Evolutionary conservation across 64 coral and sea anemone genomes (phyloP), one percentile per base, ranked within the genome.

Genomic region (Stichodactyla mertensii): DNA sequence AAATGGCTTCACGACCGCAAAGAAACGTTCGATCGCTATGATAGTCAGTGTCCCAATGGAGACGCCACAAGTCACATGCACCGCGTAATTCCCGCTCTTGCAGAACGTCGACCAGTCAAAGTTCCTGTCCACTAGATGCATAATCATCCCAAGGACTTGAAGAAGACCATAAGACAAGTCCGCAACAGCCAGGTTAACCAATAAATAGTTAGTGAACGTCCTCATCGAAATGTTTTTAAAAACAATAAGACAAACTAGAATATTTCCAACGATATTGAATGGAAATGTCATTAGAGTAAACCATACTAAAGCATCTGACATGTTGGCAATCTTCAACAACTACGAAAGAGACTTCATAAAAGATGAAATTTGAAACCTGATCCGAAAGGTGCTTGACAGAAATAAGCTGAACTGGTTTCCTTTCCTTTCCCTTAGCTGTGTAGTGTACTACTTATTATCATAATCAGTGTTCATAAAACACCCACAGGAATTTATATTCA

Each of bases 251-350:
- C 89, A 91, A 6, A 91, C 89, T 56, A 91, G 20, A 16, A 62
- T 61, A 81, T 91, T 91, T 9, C 89, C 89, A 16, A 54, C 15
- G 26, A 91, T 86, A 82, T 80, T 91, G 45, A 91, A 66, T 4
- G 83, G 83, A 16, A n/a, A 24, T 16, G 52, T 85, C 31, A 61
- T 15, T 10, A 85, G 8, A 26, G 16, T n/a, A 18, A 60, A 55
- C 78, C 36, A 81, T 4, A 81, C n/a, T 20, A 54, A 81, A 19
- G 13, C 4, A 5, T 23, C 27, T 74, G 69, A 31, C 69, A 74
- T 74, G 7, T 31, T 27, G n/a, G 5, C 27, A 28, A 74, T 28
- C 23, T 74, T 23, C 69, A 74, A 27, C 10, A 74, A 5, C 69
- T 11, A n/a, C 0, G 4, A n/a, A 74, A 26, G 24, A 8, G 27